Conservation (phyloP, 2,797 vertebrate species). For the Orientallactaga sibirica region DNA sequence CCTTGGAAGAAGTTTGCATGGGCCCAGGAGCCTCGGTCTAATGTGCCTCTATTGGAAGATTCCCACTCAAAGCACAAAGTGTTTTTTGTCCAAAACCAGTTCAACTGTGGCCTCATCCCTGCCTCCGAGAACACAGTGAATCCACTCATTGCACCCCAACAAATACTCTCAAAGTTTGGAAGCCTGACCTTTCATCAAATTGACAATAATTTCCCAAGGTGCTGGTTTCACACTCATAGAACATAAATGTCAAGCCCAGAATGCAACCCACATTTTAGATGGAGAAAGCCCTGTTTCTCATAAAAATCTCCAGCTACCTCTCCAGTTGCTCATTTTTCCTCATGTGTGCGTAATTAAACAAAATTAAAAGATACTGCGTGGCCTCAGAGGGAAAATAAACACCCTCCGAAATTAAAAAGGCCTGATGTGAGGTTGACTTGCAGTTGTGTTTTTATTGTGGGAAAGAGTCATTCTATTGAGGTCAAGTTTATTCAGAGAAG, state of each 20-base stretch:
- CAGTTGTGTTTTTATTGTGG: constrained; percentile 19
- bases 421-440: constrained; percentile 8
- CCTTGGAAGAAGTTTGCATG: background rate
- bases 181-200: background rate
- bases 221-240: constrained; percentile 15
- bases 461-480: background rate
- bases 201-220: constrained; percentile 25
- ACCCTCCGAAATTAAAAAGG: constrained; percentile 41
- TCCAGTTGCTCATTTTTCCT: background rate
- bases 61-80: background rate
- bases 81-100: background rate
- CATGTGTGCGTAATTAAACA: constrained; percentile 38
- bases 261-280: background rate
- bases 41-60: background rate
- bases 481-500: background rate
- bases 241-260: background rate
- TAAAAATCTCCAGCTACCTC: constrained; percentile 11
- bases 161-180: background rate
- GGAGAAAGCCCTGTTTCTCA: constrained; percentile 5
- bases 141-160: background rate
- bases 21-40: background rate
- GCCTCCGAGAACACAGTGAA: background rate
- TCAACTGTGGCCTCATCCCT: no score
- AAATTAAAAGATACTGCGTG: constrained; percentile 28
- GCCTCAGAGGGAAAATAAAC: constrained; percentile 50